These are phyloP conservation scores for Syrista parreyssii DNA, from an alignment of 2,888 invertebrate genomes.

Conservation along the genomic window DNA sequence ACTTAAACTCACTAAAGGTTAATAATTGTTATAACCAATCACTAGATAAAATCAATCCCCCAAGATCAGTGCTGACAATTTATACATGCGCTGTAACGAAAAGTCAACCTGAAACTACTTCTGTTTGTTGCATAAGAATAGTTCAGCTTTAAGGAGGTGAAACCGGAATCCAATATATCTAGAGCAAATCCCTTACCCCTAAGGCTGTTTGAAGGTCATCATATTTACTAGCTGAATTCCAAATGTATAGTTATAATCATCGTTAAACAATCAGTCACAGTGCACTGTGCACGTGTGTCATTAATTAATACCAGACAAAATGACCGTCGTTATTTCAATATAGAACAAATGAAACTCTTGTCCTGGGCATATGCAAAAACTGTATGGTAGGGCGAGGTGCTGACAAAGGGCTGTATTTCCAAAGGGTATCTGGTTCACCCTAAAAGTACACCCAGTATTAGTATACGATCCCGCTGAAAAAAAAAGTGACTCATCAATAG, in stretches of 20 bases:
- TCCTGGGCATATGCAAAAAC: not conserved
- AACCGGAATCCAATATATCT: not conserved
- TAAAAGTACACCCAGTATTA: not conserved
- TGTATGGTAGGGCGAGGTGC: not conserved
- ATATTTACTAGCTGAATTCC: not conserved
- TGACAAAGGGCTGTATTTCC: not conserved
- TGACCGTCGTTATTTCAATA: not conserved
- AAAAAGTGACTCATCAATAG: not conserved
- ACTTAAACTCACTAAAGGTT: not conserved
- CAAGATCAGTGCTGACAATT: not conserved
- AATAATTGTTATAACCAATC: not conserved
- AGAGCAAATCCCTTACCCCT: not conserved
- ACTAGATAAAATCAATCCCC: not conserved
- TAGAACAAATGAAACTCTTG: not conserved
- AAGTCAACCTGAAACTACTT: not conserved
- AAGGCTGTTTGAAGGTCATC: not conserved
- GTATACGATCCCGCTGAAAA: not conserved
- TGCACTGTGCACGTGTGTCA: not conserved
- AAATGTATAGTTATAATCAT: not conserved
- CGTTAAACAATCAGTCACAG: not conserved
- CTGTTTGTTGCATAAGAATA: not conserved
- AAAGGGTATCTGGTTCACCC: not conserved
- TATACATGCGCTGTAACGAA: not conserved
- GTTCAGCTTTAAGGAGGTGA: not conserved
- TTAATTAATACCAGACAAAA: not conserved